Base-by-base conservation (phyloP, 2,113 vertebrate species). In the Patagioenas fasciata region DNA sequence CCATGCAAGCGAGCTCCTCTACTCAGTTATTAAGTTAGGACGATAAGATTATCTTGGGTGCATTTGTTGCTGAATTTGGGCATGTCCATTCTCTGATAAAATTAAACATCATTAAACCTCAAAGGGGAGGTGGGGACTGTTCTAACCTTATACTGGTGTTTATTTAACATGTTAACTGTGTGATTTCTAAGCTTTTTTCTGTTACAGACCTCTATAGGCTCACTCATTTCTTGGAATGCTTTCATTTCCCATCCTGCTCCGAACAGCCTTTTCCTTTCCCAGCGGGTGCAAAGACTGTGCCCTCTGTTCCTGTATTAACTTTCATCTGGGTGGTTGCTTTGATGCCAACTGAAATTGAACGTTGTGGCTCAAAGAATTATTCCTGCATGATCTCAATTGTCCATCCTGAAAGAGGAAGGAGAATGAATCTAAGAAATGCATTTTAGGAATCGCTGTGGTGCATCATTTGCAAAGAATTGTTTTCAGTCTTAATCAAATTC, bases 241-340 rank as follows among this genome's bases (percentile, higher is more conserved):
- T 74, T 81, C 77, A 60, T 66, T 91, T 66, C 80, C 80, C 93
- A 0, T 56, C 64, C 86, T 73, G 69, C 80, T 95, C 83, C 48
- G 91, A 90, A 61, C 36, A 78, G 80, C 69, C 73, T 87, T 96
- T 90, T 95, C 83, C 92, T 96, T 93, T 92, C 88, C 80, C 83
- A 84, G 69, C 0, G 5, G 84, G 77, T 86, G 32, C 0, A 5
- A 88, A 95, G 80, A 84, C 83, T 84, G 83, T 96, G 89, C 89
- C 80, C 94, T 93, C 93, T 95, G 86, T 96, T 96, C 86, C 83
- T 92, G 14, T 86, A 12, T n/a, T 57, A 64, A 44, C 83, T 93
- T 96, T 95, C 53, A 75, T 91, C 65, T 75, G 83, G 38, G 48
- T 31, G 34, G 29, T 61, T 91, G 70, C 86, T 93, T 84, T 67